Evolutionary conservation across 92 coral and sea anemone genomes (phyloP).

Genomic region (Porites evermanni): DNA sequence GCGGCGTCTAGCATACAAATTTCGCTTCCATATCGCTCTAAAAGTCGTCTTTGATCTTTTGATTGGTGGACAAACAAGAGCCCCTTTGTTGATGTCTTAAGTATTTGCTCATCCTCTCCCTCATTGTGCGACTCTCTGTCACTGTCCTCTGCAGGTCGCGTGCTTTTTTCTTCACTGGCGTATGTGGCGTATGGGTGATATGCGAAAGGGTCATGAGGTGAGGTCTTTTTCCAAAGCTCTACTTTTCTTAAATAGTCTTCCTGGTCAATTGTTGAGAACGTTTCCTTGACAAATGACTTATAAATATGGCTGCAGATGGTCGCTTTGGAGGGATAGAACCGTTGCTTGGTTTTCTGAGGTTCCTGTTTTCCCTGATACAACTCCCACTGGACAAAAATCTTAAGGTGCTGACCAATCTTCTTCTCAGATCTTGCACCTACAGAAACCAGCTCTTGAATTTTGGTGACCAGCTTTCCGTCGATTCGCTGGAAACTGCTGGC

Average conservation of each 20-base stretch:
- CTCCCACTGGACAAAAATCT: slow-evolving; percentile 45
- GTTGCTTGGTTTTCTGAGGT: slow-evolving; percentile 34
- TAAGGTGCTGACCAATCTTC: slow-evolving; percentile 46
- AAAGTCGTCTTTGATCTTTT: slow-evolving; percentile 25
- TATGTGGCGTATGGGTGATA: slow-evolving; percentile 14
- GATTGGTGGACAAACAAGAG: slow-evolving; percentile 35
- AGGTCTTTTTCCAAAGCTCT: slow-evolving; percentile 15
- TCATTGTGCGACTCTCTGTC: neutral
- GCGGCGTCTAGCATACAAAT: slow-evolving; percentile 39
- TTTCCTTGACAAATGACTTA: slow-evolving; percentile 35
- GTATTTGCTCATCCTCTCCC: slow-evolving; percentile 3
- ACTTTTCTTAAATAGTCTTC: slow-evolving; percentile 33
- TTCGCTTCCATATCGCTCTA: slow-evolving; percentile 26
- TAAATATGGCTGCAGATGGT: slow-evolving; percentile 45
- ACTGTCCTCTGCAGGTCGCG: neutral
- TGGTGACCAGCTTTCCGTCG: slow-evolving; percentile 36
- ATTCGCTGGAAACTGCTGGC: slow-evolving; percentile 54
- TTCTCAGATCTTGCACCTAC: slow-evolving; percentile 39
- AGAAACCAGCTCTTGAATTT: slow-evolving; percentile 60
- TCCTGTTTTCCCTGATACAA: slow-evolving; percentile 35
- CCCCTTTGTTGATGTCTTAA: slow-evolving; percentile 16
- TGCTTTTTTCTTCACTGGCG: neutral
- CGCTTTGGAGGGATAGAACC: slow-evolving; percentile 27
- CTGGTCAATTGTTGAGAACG: slow-evolving; percentile 38
- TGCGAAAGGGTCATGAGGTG: slow-evolving; percentile 3